These are phyloP conservation scores for Apocrypta bakeri DNA, from an alignment of 1,140 invertebrate species.

Conservation along the genomic window DNA sequence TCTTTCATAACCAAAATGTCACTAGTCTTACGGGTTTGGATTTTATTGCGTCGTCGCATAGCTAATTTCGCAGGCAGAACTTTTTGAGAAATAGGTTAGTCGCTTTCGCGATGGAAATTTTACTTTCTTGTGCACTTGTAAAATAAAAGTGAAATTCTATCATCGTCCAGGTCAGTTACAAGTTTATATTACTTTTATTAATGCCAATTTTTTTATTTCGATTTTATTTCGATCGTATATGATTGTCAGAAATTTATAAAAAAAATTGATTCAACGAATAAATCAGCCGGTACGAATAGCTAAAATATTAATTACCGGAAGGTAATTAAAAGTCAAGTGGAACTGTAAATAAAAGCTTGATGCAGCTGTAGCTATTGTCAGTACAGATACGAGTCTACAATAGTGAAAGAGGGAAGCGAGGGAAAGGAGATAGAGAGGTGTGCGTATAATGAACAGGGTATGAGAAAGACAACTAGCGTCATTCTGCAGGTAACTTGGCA, in stretches of 20 bases:
- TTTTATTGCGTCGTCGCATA: constrained; percentile 10
- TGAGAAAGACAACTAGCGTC: background rate
- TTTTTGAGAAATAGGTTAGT: background rate
- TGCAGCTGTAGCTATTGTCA: background rate
- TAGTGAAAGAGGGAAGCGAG: background rate
- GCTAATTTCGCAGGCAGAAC: background rate
- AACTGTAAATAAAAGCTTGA: background rate
- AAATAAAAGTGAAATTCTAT: background rate
- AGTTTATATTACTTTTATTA: too few relatives aligned
- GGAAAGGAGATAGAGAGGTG: background rate
- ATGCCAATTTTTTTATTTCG: too few relatives aligned
- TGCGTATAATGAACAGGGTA: background rate
- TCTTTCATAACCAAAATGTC: constrained; percentile 18
- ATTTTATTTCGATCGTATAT: too few relatives aligned
- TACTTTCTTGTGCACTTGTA: background rate
- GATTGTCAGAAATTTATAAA: too few relatives aligned
- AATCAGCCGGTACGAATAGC: background rate
- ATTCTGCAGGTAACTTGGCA: background rate
- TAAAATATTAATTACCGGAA: constrained; percentile 11
- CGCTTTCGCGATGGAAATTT: background rate
- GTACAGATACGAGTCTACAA: background rate
- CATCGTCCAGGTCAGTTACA: too few relatives aligned
- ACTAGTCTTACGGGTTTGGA: background rate
- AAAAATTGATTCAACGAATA: too few relatives aligned
- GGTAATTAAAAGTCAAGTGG: constrained; percentile 34